Base-by-base conservation (phyloP, 2,113 vertebrate genomes). In the Dicentrarchus labrax region DNA sequence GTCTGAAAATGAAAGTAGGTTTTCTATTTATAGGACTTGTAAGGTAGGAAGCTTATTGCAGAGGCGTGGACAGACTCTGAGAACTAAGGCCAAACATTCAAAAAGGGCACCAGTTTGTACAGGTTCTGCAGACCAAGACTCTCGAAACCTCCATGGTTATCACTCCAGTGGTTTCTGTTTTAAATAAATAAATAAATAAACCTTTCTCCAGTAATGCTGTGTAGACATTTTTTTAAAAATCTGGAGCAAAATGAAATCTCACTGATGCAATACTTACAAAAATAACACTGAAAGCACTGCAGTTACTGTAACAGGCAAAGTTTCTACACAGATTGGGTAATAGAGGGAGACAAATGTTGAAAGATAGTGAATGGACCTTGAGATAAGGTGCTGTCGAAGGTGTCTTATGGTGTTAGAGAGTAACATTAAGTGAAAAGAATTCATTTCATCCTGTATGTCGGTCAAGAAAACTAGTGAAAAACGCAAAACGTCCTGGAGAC, bases 241-340 rank as follows among this genome's bases (percentile, higher is more conserved):
- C 13, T 60, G 15, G 5, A 47, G 8, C 5, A n/a, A 71, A 60
- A n/a, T 45, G 0, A 21, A 6, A 16, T 22, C 12, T 53, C 9
- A 22, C 5, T 72, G 30, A 65, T 66, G 59, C 19, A 83, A 65
- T 38, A 38, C 30, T 16, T 16, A 15, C 16, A 21, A 8, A 15
- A 38, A 6, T 48, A 57, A 36, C 16, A 6, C 8, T 59, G 13
- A 53, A 67, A 61, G 22, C 22, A 81, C 5, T 41, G 36, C 64
- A 19, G 6, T 5, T 60, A 24, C 15, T 53, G 45, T 19, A 61
- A 61, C 1, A 51, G 47, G 19, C 6, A 8, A n/a, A 13, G 8
- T 79, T 83, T 57, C 21, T 4, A 30, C 66, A 68, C 3, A 41
- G 41, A 68, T 56, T 72, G 24, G n/a, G 13, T 24, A 68, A 87